These are phyloP conservation scores for Adoxophyes honmai DNA, from an alignment of 1,140 invertebrate genomes.

Conservation along the genomic window DNA sequence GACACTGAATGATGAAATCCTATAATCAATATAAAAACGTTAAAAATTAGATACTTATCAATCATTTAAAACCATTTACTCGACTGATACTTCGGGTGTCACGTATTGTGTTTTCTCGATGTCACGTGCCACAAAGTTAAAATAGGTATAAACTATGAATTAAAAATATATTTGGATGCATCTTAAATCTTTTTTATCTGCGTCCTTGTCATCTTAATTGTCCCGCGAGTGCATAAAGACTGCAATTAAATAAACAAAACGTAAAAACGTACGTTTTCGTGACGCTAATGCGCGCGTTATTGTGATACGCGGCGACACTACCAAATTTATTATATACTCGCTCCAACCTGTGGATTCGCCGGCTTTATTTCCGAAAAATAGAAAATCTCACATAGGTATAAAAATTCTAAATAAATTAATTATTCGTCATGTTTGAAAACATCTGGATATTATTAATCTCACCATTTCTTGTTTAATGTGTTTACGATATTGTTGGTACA, in stretches of 20 bases:
- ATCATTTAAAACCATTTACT: too few species aligned
- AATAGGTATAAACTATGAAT: too few species aligned
- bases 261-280: conserved; percentile 1
- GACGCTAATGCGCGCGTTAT: conserved; percentile 7
- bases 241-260: conserved; percentile 8
- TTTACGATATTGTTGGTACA: too few species aligned
- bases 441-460: background rate
- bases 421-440: background rate
- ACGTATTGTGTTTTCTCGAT: too few species aligned
- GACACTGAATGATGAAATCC: too few species aligned
- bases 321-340: background rate
- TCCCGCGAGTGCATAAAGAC: background rate
- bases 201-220: conserved; percentile 7
- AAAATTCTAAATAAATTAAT: background rate
- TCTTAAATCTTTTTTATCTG: conserved; percentile 3
- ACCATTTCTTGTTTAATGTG: too few species aligned
- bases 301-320: background rate
- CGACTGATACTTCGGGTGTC: too few species aligned
- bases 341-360: background rate
- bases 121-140: too few species aligned
- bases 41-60: too few species aligned
- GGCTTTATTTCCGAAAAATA: background rate
- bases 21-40: too few species aligned
- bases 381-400: background rate
- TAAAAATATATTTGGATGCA: too few species aligned